Percentiles rank a stretch among this genome's conserved stretches.
phyloP scores from a whole-genome alignment of 2,113 vertebrate genomes.

The Plestiodon gilberti region DNA sequence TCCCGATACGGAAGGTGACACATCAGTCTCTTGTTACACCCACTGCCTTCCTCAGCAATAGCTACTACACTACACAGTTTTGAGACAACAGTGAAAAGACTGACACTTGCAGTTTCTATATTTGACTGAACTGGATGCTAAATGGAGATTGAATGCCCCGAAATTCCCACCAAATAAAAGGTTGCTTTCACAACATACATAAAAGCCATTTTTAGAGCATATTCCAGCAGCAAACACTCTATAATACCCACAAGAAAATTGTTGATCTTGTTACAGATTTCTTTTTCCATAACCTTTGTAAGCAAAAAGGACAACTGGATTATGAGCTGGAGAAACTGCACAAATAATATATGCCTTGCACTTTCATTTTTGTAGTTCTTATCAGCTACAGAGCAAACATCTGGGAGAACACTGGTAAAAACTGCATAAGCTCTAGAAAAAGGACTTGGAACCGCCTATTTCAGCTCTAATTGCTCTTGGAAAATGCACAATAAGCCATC shows the following conservation, averaged over 20 bases:
- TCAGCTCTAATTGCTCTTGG: conserved; percentile 28
- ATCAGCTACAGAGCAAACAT: conserved; percentile 8
- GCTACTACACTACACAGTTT: neutral
- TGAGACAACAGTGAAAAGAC: conserved; percentile 36
- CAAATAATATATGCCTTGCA: conserved; percentile 22
- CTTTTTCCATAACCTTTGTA: neutral
- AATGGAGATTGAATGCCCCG: conserved; percentile 34
- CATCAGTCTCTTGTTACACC: neutral
- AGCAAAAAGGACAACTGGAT: conserved; percentile 24
- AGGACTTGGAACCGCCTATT: neutral
- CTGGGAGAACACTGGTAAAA: conserved; percentile 2
- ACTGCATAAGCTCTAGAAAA: conserved; percentile 9
- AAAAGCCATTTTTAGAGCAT: conserved; percentile 41
- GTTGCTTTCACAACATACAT: conserved; percentile 35
- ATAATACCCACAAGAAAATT: neutral
- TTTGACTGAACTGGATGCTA: conserved; percentile 52
- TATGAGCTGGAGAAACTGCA: neutral
- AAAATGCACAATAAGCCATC: neutral
- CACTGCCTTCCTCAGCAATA: neutral
- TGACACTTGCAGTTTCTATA: conserved; percentile 45
- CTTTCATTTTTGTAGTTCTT: conserved; percentile 26
- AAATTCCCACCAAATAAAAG: conserved; percentile 55
- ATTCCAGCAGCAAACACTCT: conserved; percentile 31
- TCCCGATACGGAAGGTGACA: neutral
- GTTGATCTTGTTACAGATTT: conserved; percentile 15